Conservation (phyloP, 2,113 vertebrate genomes). For the Tyto alba region DNA sequence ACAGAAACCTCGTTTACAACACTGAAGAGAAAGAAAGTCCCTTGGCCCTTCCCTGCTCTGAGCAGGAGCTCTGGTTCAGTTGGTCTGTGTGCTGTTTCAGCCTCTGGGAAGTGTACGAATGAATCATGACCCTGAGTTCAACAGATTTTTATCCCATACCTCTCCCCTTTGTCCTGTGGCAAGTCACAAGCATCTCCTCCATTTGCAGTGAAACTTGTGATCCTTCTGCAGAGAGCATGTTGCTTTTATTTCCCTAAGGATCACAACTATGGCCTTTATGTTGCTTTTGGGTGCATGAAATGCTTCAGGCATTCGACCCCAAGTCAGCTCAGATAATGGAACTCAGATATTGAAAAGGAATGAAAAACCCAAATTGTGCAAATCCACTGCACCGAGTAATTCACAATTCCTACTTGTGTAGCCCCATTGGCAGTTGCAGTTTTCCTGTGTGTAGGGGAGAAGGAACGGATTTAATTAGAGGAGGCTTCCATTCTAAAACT, state of each 20-base stretch:
- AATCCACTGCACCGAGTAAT: background rate
- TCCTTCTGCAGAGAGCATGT: background rate
- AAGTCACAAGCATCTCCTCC: background rate
- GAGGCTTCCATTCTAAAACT: background rate
- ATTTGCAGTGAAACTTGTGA: background rate
- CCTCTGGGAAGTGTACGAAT: background rate
- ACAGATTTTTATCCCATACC: background rate
- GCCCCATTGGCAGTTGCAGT: background rate
- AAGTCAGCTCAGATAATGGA: conserved; percentile 38
- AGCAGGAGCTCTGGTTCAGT: background rate
- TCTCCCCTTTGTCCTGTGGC: background rate
- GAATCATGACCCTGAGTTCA: background rate
- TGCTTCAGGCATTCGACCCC: background rate
- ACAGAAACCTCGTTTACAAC: background rate
- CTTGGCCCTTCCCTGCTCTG: background rate
- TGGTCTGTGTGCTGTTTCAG: background rate
- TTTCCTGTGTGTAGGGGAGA: background rate
- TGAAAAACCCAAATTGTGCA: conserved; percentile 23
- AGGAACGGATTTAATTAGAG: background rate
- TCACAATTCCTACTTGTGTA: background rate
- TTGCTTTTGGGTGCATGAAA: background rate
- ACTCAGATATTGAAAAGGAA: conserved; percentile 23
- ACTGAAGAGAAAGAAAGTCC: background rate
- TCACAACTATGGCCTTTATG: background rate
- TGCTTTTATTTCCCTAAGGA: conserved; percentile 8